Conservation (phyloP, 2,797 vertebrate genomes). For the Knipowitschia caucasica region DNA sequence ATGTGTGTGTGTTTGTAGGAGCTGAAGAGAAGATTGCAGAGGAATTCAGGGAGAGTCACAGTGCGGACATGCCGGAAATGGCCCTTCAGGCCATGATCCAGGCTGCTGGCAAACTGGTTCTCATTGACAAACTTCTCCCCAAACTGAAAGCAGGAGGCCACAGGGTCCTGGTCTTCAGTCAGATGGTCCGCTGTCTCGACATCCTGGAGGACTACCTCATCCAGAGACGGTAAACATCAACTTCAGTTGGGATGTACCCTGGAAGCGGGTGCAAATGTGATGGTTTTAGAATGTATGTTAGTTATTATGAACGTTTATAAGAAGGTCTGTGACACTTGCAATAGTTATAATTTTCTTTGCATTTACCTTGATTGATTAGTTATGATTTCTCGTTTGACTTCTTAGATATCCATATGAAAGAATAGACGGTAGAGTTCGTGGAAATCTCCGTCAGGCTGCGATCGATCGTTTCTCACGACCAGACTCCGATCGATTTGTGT, state of each 20-base stretch:
- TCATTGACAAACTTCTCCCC: conserved; percentile 95
- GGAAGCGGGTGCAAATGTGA: too few species aligned
- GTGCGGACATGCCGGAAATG: conserved; percentile 84
- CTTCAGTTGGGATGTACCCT: neutral
- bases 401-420: conserved; percentile 91
- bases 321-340: too few species aligned
- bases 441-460: conserved; percentile 90
- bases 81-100: conserved; percentile 94
- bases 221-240: conserved; percentile 83
- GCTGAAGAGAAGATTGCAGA: conserved; percentile 94
- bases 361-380: neutral
- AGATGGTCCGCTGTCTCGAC: conserved; percentile 96
- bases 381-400: neutral
- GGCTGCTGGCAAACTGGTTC: conserved; percentile 92
- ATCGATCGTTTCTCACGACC: conserved; percentile 93
- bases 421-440: conserved; percentile 90
- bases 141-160: conserved; percentile 91
- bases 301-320: too few species aligned
- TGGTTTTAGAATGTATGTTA: too few species aligned
- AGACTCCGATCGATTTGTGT: conserved; percentile 93
- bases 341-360: neutral
- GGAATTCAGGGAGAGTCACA: conserved; percentile 82
- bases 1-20: conserved; percentile 60
- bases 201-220: conserved; percentile 98
- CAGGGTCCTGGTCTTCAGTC: conserved; percentile 97